phyloP scores from a whole-genome alignment of 2,888 invertebrate genomes.

The Caenorhabditis wallacei region DNA sequence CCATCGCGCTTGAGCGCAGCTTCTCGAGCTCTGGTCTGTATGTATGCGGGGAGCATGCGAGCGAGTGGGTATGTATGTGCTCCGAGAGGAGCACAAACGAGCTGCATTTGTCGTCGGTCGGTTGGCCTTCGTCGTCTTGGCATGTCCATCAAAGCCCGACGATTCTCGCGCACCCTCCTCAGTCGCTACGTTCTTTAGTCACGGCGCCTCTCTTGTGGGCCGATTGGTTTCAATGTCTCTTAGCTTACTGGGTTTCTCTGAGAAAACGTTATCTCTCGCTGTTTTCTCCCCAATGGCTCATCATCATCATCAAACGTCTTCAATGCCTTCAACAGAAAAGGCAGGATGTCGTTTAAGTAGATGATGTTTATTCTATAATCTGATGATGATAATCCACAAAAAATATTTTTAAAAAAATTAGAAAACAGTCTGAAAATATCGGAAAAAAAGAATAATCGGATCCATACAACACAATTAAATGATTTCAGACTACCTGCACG shows the following conservation, averaged over 20 bases:
- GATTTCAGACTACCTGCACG: conserved; percentile 54
- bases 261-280: conserved; percentile 15
- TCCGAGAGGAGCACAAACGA: conserved; percentile 60
- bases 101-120: conserved; percentile 59
- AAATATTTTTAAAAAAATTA: no score
- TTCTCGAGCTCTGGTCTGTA: conserved; percentile 53
- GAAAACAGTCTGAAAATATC: no score
- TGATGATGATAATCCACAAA: not conserved
- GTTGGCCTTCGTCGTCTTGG: conserved; percentile 38
- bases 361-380: not conserved
- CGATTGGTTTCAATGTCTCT: conserved; percentile 50
- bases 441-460: no score
- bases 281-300: conserved; percentile 54
- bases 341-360: not conserved
- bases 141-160: conserved; percentile 47
- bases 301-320: conserved; percentile 40
- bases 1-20: conserved; percentile 33
- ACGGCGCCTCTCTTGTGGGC: conserved; percentile 37
- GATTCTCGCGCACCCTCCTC: conserved; percentile 45
- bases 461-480: no score
- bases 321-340: conserved; percentile 25
- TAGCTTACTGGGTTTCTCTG: conserved; percentile 34
- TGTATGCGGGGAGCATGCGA: conserved; percentile 21
- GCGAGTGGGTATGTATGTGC: conserved; percentile 43
- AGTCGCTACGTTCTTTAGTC: conserved; percentile 22